Percentiles rank a stretch among this genome's conserved stretches.
Evolutionary conservation across 2,888 invertebrate genomes (phyloP).

Genomic region (Nycteola revayana): DNA sequence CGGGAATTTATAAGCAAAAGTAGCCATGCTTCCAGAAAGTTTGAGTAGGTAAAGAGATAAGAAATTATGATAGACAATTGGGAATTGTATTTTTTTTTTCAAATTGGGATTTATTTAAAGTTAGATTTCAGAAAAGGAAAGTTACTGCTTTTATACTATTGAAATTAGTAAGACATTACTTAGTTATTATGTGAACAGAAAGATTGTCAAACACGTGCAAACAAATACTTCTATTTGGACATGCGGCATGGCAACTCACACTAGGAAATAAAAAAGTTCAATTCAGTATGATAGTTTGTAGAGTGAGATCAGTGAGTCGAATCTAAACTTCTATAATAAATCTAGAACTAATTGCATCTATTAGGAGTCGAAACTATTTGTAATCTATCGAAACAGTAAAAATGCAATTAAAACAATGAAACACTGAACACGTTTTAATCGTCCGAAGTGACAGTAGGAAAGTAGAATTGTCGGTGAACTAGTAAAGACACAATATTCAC

Average conservation of each 20-base stretch:
- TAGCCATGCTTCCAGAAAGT: conserved; percentile 54
- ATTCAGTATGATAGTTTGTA: conserved; percentile 54
- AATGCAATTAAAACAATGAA: conserved; percentile 57
- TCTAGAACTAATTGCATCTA: conserved; percentile 49
- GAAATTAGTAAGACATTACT: conserved; percentile 32
- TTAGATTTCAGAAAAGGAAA: no score
- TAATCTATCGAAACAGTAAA: conserved; percentile 54
- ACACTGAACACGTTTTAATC: conserved; percentile 54
- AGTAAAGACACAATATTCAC: conserved; percentile 69
- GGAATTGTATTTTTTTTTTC: no score
- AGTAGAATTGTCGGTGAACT: conserved; percentile 64
- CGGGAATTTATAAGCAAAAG: conserved; percentile 44
- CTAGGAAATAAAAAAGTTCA: conserved; percentile 54
- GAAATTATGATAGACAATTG: conserved; percentile 24
- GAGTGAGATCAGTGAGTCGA: conserved; percentile 59
- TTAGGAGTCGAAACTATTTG: conserved; percentile 39
- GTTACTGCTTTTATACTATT: no score
- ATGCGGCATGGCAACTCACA: conserved; percentile 72
- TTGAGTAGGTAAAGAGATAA: conserved; percentile 31
- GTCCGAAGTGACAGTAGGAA: conserved; percentile 65
- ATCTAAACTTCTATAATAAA: conserved; percentile 58
- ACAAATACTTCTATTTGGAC: conserved; percentile 63
- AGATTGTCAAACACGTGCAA: conserved; percentile 63
- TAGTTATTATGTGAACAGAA: conserved; percentile 43
- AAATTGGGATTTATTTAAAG: no score